These are phyloP conservation scores for Sinocyclocheilus anophthalmus DNA, from an alignment of 2,113 vertebrate species.

Conservation along the genomic window DNA sequence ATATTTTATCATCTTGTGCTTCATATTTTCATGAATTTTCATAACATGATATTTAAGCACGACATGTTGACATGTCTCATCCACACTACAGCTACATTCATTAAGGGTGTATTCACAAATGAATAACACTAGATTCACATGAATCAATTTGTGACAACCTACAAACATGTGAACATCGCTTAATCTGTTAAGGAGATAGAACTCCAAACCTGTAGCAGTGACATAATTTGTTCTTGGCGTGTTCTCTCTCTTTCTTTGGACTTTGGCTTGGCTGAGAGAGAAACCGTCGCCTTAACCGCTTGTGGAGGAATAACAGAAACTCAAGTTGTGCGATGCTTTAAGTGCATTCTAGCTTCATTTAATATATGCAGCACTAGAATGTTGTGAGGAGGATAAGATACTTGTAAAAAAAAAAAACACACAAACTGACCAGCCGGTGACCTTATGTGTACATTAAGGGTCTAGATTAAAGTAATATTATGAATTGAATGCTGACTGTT, in stretches of 20 bases:
- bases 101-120: neutral
- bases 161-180: slow-evolving; percentile 12
- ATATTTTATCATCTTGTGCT: neutral
- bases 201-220: slow-evolving; percentile 42
- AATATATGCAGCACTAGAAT: slow-evolving; percentile 13
- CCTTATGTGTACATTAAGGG: neutral
- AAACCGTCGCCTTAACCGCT: slow-evolving; percentile 36
- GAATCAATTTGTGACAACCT: neutral
- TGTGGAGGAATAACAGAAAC: slow-evolving; percentile 31
- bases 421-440: neutral
- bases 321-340: neutral
- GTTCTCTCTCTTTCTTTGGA: neutral
- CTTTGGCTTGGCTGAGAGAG: slow-evolving; percentile 27
- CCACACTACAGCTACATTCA: neutral
- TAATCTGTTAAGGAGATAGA: slow-evolving; percentile 34
- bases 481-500: slow-evolving; percentile 45
- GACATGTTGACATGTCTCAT: slow-evolving; percentile 14
- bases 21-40: neutral
- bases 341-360: slow-evolving; percentile 15
- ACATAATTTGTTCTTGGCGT: neutral
- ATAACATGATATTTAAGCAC: neutral
- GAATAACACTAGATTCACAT: neutral
- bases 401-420: neutral
- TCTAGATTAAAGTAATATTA: slow-evolving; percentile 40
- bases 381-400: slow-evolving; percentile 22